Percentiles rank a stretch among this genome's conserved stretches.
phyloP scores from a whole-genome alignment of 2,113 vertebrate species.

The Gadus chalcogrammus region DNA sequence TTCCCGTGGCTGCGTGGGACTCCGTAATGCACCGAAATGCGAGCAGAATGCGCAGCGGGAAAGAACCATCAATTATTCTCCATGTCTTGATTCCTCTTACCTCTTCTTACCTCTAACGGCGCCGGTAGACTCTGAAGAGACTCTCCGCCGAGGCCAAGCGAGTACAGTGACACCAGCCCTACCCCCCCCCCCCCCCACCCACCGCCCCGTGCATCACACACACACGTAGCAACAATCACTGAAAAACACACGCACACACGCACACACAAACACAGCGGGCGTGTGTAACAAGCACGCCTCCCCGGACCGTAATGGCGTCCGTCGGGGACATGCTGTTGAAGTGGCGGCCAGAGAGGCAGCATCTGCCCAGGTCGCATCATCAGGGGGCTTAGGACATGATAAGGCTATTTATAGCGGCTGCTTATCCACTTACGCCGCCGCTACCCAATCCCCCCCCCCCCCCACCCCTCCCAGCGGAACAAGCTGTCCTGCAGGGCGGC shows the following conservation, averaged over 20 bases:
- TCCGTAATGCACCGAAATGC: no score
- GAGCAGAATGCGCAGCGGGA: no score
- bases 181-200: no score
- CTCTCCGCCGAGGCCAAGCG: no score
- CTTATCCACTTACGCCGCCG: constrained; percentile 56
- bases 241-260: neutral
- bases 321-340: constrained; percentile 46
- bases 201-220: no score
- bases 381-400: constrained; percentile 58
- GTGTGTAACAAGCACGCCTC: neutral
- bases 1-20: no score
- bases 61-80: no score
- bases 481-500: neutral
- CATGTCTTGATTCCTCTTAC: no score
- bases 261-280: constrained; percentile 12
- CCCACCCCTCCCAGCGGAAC: constrained; percentile 14
- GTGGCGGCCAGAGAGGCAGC: constrained; percentile 26
- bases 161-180: no score
- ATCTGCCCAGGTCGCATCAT: constrained; percentile 42
- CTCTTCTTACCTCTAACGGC: no score
- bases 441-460: constrained; percentile 10
- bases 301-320: constrained; percentile 59
- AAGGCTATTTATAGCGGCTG: constrained; percentile 58
- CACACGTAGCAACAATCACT: no score
- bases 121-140: no score